phyloP scores from a whole-genome alignment of 2,888 invertebrate species.

The Listrodromus nycthemerus region DNA sequence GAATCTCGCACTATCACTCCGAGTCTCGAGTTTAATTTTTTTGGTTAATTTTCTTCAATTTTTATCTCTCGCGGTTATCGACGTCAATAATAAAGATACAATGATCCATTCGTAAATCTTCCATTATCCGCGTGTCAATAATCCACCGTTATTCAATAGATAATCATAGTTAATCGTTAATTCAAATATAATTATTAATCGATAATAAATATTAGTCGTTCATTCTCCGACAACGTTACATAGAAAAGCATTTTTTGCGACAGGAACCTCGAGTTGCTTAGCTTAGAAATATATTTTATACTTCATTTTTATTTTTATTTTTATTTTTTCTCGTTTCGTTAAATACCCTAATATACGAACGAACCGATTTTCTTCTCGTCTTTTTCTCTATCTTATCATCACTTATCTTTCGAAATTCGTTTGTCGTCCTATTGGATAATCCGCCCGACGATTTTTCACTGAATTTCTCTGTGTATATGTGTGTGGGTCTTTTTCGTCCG shows the following conservation, averaged over 20 bases:
- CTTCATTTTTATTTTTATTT: conserved; percentile 72
- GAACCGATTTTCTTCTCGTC: conserved; percentile 32
- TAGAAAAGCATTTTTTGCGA: conserved; percentile 81
- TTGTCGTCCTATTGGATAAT: conserved; percentile 32
- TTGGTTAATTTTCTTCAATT: neutral
- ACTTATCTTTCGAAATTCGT: conserved; percentile 48
- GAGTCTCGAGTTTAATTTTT: conserved; percentile 5
- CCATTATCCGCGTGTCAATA: conserved; percentile 73
- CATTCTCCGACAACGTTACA: conserved; percentile 77
- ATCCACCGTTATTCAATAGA: conserved; percentile 70
- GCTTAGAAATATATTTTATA: conserved; percentile 81
- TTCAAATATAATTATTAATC: conserved; percentile 80
- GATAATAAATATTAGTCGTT: conserved; percentile 79
- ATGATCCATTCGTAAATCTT: conserved; percentile 73
- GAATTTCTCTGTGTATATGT: conserved; percentile 31
- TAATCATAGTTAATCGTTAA: conserved; percentile 72
- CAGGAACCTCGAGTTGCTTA: conserved; percentile 83
- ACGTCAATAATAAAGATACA: conserved; percentile 76
- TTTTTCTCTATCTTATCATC: conserved; percentile 18
- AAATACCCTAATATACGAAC: conserved; percentile 40
- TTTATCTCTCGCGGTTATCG: conserved; percentile 62
- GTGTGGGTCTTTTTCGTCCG: conserved; percentile 26
- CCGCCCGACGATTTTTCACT: neutral
- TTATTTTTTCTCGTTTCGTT: conserved; percentile 62
- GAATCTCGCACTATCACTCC: conserved; percentile 38